Conservation (phyloP, 2,797 vertebrate species). For the Emys orbicularis region DNA sequence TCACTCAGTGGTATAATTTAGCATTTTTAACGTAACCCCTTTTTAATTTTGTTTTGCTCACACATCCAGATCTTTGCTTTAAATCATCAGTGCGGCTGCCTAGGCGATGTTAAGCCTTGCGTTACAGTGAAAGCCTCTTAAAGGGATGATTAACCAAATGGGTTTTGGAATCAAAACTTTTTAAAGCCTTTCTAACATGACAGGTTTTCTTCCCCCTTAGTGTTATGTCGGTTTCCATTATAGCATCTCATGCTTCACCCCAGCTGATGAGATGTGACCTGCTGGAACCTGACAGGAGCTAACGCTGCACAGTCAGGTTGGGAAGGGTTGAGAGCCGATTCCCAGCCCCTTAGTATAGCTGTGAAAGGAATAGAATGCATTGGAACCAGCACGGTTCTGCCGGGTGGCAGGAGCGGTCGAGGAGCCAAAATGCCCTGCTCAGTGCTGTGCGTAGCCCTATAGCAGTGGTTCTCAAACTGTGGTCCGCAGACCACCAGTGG, state of each 20-base stretch:
- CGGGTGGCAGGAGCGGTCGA: neutral
- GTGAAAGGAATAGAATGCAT: neutral
- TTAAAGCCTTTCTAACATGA: accelerated
- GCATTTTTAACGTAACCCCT: neutral
- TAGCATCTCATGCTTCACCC: neutral
- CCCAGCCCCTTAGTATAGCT: neutral
- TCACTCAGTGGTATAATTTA: constrained; percentile 6
- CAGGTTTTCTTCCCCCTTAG: neutral
- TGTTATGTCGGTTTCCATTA: neutral
- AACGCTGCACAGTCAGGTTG: neutral
- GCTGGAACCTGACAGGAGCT: neutral
- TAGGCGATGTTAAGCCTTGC: neutral
- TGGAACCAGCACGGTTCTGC: neutral
- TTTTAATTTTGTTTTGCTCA: neutral
- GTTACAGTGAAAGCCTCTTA: neutral
- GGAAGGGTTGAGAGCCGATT: neutral
- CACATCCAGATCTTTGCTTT: neutral
- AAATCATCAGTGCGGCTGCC: neutral
- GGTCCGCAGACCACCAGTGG: too few species aligned
- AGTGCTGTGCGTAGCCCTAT: neutral
- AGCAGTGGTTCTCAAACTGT: too few species aligned
- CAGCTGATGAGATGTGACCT: neutral
- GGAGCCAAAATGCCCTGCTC: neutral
- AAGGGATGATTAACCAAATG: neutral
- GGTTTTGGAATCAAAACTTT: neutral